phyloP scores from a whole-genome alignment of 2,888 invertebrate species.

The Mimas tiliae region DNA sequence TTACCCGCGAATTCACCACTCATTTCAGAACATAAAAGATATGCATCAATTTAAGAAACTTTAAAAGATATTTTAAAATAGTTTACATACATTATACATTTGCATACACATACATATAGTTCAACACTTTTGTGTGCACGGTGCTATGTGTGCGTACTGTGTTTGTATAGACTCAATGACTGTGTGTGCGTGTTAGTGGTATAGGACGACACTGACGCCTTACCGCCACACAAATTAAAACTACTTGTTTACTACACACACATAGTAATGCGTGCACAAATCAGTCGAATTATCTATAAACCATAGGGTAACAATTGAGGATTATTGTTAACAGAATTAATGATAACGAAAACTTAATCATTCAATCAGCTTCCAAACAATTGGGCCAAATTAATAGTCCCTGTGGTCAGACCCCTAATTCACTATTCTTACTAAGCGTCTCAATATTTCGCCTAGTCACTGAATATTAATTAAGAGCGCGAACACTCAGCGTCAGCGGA shows the following conservation, averaged over 20 bases:
- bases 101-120: too few species aligned
- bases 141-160: too few species aligned
- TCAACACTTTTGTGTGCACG: too few species aligned
- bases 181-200: too few species aligned
- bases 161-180: too few species aligned
- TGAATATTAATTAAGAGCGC: slow-evolving; percentile 77
- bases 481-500: slow-evolving; percentile 48
- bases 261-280: too few species aligned
- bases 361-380: slow-evolving; percentile 46
- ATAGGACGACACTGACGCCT: too few species aligned
- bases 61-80: background rate
- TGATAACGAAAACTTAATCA: slow-evolving; percentile 2
- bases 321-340: too few species aligned
- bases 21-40: slow-evolving; percentile 43
- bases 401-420: slow-evolving; percentile 42
- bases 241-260: too few species aligned
- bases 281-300: too few species aligned
- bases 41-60: slow-evolving; percentile 34
- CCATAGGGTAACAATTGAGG: too few species aligned
- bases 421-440: slow-evolving; percentile 50
- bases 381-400: slow-evolving; percentile 59
- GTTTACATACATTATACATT: background rate
- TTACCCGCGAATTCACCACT: slow-evolving; percentile 69
- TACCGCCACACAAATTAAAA: too few species aligned
- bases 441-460: slow-evolving; percentile 66